phyloP scores from a whole-genome alignment of 1,140 invertebrate species.

The Condylostylus longicornis region DNA sequence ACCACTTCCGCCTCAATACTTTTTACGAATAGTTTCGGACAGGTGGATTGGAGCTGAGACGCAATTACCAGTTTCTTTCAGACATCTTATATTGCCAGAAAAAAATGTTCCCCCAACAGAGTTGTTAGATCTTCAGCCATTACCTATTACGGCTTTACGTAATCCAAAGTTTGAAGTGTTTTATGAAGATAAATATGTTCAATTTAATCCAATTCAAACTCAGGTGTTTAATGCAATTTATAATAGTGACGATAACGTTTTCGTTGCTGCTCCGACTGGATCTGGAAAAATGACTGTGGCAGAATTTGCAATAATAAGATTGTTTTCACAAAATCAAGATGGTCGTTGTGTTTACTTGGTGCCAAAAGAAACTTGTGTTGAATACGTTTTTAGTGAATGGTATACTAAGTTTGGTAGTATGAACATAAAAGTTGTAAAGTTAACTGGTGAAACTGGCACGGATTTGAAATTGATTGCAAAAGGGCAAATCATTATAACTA shows the following conservation, averaged over 20 bases:
- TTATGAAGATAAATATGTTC: conserved; percentile 73
- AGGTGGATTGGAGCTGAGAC: conserved; percentile 88
- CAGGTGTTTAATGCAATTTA: conserved; percentile 99
- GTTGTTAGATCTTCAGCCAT: conserved; percentile 89
- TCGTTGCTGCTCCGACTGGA: conserved; percentile 93
- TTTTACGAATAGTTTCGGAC: conserved; percentile 67
- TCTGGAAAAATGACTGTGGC: conserved; percentile 95
- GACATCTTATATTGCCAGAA: conserved; percentile 93
- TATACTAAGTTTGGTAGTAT: conserved; percentile 72
- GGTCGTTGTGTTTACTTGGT: conserved; percentile 86
- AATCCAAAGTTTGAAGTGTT: conserved; percentile 76
- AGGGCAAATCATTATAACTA: conserved; percentile 90
- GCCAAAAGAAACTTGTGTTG: conserved; percentile 79
- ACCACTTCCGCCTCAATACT: conserved; percentile 95
- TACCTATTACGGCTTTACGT: conserved; percentile 72
- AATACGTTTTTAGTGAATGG: conserved; percentile 86
- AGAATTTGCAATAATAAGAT: conserved; percentile 87
- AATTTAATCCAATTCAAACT: conserved; percentile 99
- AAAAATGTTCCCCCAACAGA: conserved; percentile 97
- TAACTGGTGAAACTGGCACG: conserved; percentile 97
- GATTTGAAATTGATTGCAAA: conserved; percentile 87
- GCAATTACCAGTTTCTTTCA: conserved; percentile 91
- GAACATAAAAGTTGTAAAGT: conserved; percentile 71
- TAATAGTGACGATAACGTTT: conserved; percentile 97
- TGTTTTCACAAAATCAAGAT: conserved; percentile 59